These are phyloP conservation scores for Ranitomeya variabilis DNA, from an alignment of 2,113 vertebrate species.

Conservation along the genomic window DNA sequence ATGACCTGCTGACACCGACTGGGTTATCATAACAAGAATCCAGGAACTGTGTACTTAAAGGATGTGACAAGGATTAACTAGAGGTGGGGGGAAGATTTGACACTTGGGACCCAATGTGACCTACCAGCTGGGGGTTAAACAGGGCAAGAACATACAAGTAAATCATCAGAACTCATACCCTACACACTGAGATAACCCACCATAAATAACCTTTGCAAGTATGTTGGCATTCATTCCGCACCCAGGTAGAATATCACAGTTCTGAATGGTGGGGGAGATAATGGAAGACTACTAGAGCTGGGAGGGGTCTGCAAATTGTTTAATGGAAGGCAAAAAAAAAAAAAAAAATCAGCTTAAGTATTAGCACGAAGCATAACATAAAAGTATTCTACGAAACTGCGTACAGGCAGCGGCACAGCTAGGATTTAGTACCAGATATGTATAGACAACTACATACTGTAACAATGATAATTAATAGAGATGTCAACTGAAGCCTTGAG, in stretches of 20 bases:
- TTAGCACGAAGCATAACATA: not conserved
- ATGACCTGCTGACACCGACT: slow-evolving; percentile 3
- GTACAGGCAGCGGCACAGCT: not conserved
- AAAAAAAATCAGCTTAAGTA: not conserved
- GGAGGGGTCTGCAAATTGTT: not conserved
- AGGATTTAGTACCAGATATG: not conserved
- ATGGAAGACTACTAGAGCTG: not conserved
- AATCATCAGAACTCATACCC: not conserved
- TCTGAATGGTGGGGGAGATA: not conserved
- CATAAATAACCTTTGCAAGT: slow-evolving; percentile 51
- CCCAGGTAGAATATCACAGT: not conserved
- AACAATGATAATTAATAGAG: not conserved
- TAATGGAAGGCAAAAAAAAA: not conserved
- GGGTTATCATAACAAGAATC: slow-evolving; percentile 2
- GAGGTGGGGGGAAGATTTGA: not conserved
- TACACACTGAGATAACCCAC: not conserved
- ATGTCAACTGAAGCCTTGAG: not conserved
- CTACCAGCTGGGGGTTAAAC: not conserved
- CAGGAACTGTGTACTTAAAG: slow-evolving; percentile 11
- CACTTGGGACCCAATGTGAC: slow-evolving; percentile 13
- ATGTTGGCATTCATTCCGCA: not conserved
- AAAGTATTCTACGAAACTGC: not conserved
- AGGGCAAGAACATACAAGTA: not conserved
- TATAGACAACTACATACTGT: not conserved
- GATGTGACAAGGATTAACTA: slow-evolving; percentile 4